phyloP scores from a whole-genome alignment of 2,888 invertebrate species.

The Plebejus anna region DNA sequence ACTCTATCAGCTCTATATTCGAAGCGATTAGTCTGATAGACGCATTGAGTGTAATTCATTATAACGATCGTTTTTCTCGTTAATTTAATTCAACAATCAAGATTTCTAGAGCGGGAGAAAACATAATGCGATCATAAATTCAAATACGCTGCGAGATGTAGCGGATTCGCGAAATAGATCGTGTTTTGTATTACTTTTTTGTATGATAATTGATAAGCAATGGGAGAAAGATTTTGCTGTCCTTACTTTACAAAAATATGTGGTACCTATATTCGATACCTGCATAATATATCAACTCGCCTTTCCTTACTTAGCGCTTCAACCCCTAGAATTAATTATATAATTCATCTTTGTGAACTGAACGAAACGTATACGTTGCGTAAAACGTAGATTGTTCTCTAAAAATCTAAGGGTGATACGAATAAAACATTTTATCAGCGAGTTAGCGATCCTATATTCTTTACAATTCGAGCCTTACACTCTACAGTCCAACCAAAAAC shows the following conservation, averaged over 20 bases:
- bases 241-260: background rate
- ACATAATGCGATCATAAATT: constrained; percentile 31
- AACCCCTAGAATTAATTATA: too few species aligned
- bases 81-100: constrained; percentile 40
- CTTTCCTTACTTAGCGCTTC: background rate
- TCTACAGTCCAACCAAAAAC: too few species aligned
- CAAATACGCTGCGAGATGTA: constrained; percentile 33
- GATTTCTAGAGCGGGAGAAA: constrained; percentile 39
- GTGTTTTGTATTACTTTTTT: background rate
- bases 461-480: too few species aligned
- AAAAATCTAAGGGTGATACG: too few species aligned
- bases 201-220: background rate
- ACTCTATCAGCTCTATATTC: background rate
- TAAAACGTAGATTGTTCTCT: too few species aligned
- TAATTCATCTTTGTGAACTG: too few species aligned
- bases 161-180: constrained; percentile 29
- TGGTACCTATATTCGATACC: too few species aligned
- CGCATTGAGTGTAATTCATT: constrained; percentile 34
- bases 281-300: too few species aligned
- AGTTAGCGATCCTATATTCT: too few species aligned
- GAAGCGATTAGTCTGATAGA: background rate
- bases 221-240: background rate
- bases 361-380: too few species aligned
- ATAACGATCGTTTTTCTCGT: constrained; percentile 36
- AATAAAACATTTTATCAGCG: too few species aligned